Percentiles rank a stretch among this genome's conserved stretches.
Conservation (phyloP, 2,888 invertebrate species). For the Pterostichus niger region DNA sequence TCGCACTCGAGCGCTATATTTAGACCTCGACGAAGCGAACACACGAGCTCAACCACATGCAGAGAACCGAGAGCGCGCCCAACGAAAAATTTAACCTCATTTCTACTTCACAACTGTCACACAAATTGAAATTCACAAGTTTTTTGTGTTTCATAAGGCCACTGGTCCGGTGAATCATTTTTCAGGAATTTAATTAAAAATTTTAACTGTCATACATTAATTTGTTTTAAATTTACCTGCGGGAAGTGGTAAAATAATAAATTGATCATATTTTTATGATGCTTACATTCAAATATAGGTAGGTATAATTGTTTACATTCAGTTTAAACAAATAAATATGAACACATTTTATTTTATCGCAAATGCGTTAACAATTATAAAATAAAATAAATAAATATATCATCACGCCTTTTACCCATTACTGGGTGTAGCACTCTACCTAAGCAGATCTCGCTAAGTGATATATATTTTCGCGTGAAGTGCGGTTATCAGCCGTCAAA, state of each 20-base stretch:
- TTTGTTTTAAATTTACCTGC: neutral
- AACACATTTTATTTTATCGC: too few relatives aligned
- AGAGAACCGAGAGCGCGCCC: constrained; percentile 15
- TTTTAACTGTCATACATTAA: neutral
- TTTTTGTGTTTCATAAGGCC: neutral
- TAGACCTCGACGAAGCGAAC: neutral
- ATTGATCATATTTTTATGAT: too few relatives aligned
- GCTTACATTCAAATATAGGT: too few relatives aligned
- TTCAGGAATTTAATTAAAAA: constrained; percentile 10
- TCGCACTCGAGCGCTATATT: neutral
- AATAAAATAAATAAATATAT: too few relatives aligned
- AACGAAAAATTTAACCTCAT: constrained; percentile 37
- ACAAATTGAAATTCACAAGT: constrained; percentile 29
- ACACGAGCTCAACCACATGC: constrained; percentile 38
- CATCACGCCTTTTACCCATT: too few relatives aligned
- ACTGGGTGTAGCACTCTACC: too few relatives aligned
- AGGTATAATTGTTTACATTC: too few relatives aligned
- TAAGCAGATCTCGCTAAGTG: too few relatives aligned
- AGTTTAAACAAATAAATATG: too few relatives aligned
- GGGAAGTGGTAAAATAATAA: neutral
- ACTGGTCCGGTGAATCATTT: neutral
- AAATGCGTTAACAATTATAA: too few relatives aligned
- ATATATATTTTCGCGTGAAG: too few relatives aligned
- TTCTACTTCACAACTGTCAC: constrained; percentile 33
- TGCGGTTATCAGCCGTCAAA: too few relatives aligned